Percentiles rank a stretch among this genome's conserved stretches.
Conservation (phyloP, 1,140 invertebrate genomes). For the Eulimnadia texana region DNA sequence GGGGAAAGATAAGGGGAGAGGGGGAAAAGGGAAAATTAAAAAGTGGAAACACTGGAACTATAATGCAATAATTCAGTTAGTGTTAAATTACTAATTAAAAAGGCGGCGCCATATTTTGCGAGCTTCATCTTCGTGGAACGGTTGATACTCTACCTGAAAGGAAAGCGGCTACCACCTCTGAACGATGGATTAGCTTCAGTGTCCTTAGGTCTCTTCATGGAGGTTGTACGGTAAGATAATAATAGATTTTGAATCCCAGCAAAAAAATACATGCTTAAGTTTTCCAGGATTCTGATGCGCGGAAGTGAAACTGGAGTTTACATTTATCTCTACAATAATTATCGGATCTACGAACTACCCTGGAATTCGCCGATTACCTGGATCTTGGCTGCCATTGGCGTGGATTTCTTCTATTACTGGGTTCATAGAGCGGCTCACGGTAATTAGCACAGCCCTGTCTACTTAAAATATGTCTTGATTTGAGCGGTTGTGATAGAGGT, state of each 20-base stretch:
- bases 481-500: conserved; percentile 29
- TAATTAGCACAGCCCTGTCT: conserved; percentile 31
- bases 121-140: conserved; percentile 7
- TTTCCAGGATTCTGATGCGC: conserved; percentile 19
- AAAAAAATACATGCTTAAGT: too few species aligned
- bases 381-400: conserved; percentile 55
- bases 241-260: neutral
- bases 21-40: too few species aligned
- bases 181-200: conserved; percentile 6
- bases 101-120: conserved; percentile 7
- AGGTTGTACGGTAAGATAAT: conserved; percentile 3
- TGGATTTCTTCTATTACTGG: conserved; percentile 87
- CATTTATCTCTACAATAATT: conserved; percentile 27
- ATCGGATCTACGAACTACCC: conserved; percentile 37
- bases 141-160: conserved; percentile 4
- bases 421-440: conserved; percentile 74
- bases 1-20: too few species aligned
- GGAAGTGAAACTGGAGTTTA: conserved; percentile 21
- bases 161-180: neutral
- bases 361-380: conserved; percentile 66
- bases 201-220: conserved; percentile 3
- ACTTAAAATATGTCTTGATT: neutral
- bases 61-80: neutral
- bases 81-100: neutral
- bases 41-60: too few species aligned